Evolutionary conservation across 2,888 invertebrate species (phyloP).

Genomic region (Calameuta filiformis): DNA sequence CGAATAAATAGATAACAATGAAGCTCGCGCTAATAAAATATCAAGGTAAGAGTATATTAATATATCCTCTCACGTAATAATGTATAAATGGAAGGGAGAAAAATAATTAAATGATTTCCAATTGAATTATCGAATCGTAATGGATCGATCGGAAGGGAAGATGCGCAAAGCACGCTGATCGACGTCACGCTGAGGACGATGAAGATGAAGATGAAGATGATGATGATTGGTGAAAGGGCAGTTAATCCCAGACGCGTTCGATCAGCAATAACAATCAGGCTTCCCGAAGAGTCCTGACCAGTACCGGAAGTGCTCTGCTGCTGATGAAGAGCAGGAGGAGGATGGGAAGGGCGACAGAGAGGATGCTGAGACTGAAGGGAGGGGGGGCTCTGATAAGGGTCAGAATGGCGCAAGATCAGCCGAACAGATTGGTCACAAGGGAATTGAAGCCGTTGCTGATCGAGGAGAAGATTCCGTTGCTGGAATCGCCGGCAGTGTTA

Average conservation of each 20-base stretch:
- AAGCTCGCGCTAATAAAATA: not conserved
- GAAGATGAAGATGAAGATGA: not conserved
- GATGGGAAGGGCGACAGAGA: not conserved
- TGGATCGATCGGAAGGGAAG: not conserved
- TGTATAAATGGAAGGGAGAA: not conserved
- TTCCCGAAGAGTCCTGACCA: not conserved
- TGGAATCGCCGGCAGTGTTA: slow-evolving; percentile 50
- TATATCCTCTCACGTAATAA: not conserved
- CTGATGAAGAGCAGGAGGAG: not conserved
- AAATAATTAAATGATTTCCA: not conserved
- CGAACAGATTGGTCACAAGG: slow-evolving; percentile 82
- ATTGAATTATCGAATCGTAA: not conserved
- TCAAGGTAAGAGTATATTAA: not conserved
- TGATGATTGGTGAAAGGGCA: not conserved
- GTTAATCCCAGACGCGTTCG: not conserved
- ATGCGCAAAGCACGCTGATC: not conserved
- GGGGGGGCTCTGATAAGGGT: not conserved
- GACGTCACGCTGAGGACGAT: not conserved
- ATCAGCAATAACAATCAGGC: not conserved
- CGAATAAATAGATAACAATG: not conserved
- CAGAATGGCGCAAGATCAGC: slow-evolving; percentile 65
- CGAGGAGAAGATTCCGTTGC: slow-evolving; percentile 77
- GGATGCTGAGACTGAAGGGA: not conserved
- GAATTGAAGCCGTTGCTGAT: slow-evolving; percentile 82
- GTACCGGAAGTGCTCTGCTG: not conserved